phyloP scores from a whole-genome alignment of 2,113 vertebrate species.

The Chloebia gouldiae region DNA sequence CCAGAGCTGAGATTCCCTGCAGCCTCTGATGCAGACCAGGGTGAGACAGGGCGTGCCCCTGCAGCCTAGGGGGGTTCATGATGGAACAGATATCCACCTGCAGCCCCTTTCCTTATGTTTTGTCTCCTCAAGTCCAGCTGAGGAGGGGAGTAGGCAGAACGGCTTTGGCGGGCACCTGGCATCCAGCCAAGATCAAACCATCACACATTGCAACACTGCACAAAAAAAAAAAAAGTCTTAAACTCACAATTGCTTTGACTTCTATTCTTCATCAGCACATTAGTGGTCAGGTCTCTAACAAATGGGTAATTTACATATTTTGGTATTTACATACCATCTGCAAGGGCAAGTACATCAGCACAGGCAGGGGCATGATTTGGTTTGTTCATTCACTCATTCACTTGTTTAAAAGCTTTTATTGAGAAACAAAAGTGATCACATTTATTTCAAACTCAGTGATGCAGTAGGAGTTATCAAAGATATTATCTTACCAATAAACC shows the following conservation, averaged over 20 bases:
- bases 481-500: background rate
- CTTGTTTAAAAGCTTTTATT: conserved; percentile 6
- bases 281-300: background rate
- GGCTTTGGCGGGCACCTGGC: background rate
- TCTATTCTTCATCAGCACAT: background rate
- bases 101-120: background rate
- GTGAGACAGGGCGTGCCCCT: background rate
- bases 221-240: background rate
- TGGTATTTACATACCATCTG: conserved; percentile 12
- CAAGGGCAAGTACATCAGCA: conserved; percentile 5
- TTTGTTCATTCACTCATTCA: background rate
- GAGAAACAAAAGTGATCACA: background rate
- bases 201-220: background rate
- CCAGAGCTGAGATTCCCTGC: rapidly evolving
- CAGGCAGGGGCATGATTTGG: background rate
- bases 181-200: background rate
- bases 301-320: conserved; percentile 6
- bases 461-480: background rate
- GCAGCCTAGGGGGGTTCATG: rapidly evolving
- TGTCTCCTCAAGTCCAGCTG: background rate
- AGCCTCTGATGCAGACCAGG: rapidly evolving
- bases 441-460: background rate
- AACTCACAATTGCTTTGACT: background rate
- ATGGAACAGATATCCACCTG: background rate
- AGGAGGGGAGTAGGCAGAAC: background rate